A percentile compares a stretch with the other conserved stretches of the same genome.
Conservation (phyloP, 2,113 vertebrate species). For the Prunella fulvescens region DNA sequence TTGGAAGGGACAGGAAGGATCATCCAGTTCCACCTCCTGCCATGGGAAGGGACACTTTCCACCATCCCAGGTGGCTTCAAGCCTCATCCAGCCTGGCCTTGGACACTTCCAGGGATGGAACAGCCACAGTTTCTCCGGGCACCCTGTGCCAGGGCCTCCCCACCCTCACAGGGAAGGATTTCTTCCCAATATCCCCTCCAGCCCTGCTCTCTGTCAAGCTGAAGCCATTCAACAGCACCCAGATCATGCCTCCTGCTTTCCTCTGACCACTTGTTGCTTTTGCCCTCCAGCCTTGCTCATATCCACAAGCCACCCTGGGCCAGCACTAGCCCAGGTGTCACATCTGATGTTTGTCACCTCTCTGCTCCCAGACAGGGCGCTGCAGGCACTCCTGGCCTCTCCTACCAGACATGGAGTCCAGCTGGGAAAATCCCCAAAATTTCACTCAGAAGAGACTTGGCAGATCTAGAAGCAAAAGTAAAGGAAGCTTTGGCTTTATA, state of each 20-base stretch:
- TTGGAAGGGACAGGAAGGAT: background rate
- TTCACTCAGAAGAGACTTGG: background rate
- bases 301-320: background rate
- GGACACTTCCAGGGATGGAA: background rate
- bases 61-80: background rate
- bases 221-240: background rate
- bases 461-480: background rate
- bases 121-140: background rate
- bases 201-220: background rate
- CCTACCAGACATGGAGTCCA: background rate
- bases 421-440: background rate
- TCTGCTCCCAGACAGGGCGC: background rate
- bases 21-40: background rate
- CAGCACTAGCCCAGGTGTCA: background rate
- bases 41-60: background rate
- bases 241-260: background rate
- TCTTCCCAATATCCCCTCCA: background rate
- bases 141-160: fast-evolving
- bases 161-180: background rate
- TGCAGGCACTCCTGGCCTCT: background rate
- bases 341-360: background rate
- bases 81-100: fast-evolving
- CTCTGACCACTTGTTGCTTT: background rate
- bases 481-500: background rate
- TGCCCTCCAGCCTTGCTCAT: background rate